phyloP scores from a whole-genome alignment of 2,888 invertebrate genomes.

The Drosophila birchii region DNA sequence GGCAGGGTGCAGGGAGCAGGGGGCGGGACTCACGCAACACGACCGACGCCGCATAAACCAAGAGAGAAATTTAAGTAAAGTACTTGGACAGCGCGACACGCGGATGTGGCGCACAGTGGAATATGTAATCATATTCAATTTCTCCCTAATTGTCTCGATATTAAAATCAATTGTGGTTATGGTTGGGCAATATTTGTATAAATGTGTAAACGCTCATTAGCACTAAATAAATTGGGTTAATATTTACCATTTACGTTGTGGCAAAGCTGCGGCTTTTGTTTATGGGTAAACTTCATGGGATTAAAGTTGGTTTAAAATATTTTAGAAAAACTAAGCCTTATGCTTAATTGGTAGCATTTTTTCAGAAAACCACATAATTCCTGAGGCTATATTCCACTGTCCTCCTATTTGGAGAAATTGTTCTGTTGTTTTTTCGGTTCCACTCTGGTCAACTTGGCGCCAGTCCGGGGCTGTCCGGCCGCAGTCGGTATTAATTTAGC shows the following conservation, averaged over 20 bases:
- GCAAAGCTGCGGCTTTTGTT: background rate
- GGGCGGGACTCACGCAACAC: slow-evolving; percentile 59
- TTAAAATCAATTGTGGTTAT: slow-evolving; percentile 2
- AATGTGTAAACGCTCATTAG: slow-evolving; percentile 6
- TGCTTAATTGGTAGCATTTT: background rate
- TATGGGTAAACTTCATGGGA: background rate
- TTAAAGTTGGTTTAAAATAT: background rate
- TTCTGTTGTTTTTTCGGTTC: slow-evolving; percentile 37
- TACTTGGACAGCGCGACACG: slow-evolving; percentile 27
- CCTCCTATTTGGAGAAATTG: slow-evolving; percentile 31
- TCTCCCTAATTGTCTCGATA: background rate
- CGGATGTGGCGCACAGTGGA: slow-evolving; percentile 25
- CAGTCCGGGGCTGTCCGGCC: slow-evolving; percentile 61
- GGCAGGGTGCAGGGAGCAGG: slow-evolving; percentile 5
- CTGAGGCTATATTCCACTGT: slow-evolving; percentile 10
- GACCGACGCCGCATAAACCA: slow-evolving; percentile 57
- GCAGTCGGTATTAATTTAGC: slow-evolving; percentile 83
- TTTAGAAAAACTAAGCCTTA: background rate
- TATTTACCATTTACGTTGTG: background rate
- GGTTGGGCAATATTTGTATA: background rate
- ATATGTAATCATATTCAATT: background rate
- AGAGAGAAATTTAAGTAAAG: slow-evolving; percentile 60
- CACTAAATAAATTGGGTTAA: slow-evolving; percentile 6
- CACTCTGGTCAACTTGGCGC: slow-evolving; percentile 59
- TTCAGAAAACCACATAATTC: background rate